phyloP scores from a whole-genome alignment of 2,113 vertebrate genomes.

The Todiramphus chloris region DNA sequence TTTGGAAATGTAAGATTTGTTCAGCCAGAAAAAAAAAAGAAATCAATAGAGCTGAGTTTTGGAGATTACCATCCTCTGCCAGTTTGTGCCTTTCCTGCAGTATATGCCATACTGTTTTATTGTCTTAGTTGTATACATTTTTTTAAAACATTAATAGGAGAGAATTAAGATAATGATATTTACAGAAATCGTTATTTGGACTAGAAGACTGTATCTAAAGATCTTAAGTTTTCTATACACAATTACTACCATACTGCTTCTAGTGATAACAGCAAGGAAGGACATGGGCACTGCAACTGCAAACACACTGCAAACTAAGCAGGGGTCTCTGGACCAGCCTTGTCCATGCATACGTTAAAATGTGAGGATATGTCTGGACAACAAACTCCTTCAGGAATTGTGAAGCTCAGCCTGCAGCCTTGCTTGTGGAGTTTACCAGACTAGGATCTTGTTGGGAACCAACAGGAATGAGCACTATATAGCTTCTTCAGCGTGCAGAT shows the following conservation, averaged over 20 bases:
- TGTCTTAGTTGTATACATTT: not conserved
- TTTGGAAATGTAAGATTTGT: not conserved
- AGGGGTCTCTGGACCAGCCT: not conserved
- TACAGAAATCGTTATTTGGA: not conserved
- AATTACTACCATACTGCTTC: not conserved
- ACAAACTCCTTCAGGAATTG: not conserved
- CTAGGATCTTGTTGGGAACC: not conserved
- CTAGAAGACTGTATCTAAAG: not conserved
- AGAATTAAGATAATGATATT: not conserved
- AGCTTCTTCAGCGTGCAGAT: not conserved
- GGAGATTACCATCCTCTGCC: not conserved
- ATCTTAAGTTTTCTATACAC: not conserved
- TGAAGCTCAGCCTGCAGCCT: not conserved
- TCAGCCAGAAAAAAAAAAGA: not conserved
- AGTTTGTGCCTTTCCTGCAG: not conserved
- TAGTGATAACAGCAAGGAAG: not conserved
- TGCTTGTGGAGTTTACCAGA: not conserved
- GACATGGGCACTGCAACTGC: no score
- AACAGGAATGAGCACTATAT: not conserved
- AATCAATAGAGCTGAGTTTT: not conserved
- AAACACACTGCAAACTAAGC: not conserved
- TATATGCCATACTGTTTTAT: not conserved
- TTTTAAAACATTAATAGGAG: not conserved
- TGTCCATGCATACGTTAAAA: rapidly evolving
- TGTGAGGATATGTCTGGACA: rapidly evolving